These are phyloP conservation scores for Lacerta agilis DNA, from an alignment of 2,797 vertebrate genomes.

Conservation along the genomic window DNA sequence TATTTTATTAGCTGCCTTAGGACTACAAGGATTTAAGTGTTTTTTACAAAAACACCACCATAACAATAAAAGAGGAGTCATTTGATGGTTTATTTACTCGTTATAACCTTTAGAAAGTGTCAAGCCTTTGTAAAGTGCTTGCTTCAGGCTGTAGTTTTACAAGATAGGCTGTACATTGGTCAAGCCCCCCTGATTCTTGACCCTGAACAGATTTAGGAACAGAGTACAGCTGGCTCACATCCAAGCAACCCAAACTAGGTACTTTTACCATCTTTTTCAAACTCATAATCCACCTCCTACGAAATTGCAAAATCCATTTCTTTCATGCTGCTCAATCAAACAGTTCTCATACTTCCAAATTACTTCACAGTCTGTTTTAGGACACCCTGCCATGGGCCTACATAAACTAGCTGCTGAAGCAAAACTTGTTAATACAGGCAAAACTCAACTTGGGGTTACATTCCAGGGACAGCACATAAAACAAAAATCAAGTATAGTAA, in stretches of 20 bases:
- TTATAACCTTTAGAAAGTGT: constrained; percentile 92
- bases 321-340: constrained; percentile 70
- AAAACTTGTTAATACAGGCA: constrained; percentile 25
- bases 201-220: constrained; percentile 85
- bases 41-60: constrained; percentile 85
- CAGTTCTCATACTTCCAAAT: constrained; percentile 48
- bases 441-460: too few species aligned
- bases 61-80: constrained; percentile 93
- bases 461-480: too few species aligned
- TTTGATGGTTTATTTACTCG: constrained; percentile 90
- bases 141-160: constrained; percentile 89
- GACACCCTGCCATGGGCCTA: not conserved
- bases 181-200: constrained; percentile 82
- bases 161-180: constrained; percentile 86
- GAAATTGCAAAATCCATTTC: constrained; percentile 75
- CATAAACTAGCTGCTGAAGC: not conserved
- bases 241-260: constrained; percentile 77
- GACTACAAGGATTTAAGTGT: constrained; percentile 87
- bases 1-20: constrained; percentile 89
- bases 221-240: constrained; percentile 76
- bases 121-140: constrained; percentile 85
- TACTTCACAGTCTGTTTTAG: constrained; percentile 47
- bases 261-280: constrained; percentile 78
- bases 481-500: too few species aligned
- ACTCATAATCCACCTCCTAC: constrained; percentile 77